phyloP scores from a whole-genome alignment of 2,797 vertebrate genomes.

The Gobio occitaniae region DNA sequence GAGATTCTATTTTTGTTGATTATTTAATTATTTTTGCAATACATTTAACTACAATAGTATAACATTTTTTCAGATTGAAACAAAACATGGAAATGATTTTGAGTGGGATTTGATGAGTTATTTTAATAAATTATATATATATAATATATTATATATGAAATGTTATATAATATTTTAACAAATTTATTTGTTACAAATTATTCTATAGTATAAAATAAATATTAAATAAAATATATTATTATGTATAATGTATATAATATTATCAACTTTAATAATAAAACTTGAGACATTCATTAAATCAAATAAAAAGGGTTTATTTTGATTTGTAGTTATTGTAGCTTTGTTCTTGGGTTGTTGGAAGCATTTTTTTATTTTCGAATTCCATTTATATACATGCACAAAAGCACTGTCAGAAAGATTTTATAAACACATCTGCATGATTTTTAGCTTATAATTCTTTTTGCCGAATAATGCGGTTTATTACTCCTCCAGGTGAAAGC shows the following conservation, averaged over 20 bases:
- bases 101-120: neutral
- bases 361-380: neutral
- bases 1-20: neutral
- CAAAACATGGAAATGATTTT: neutral
- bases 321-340: neutral
- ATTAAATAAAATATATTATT: neutral
- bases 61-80: neutral
- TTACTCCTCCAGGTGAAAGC: conserved; percentile 79
- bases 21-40: neutral
- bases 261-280: neutral
- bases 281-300: neutral
- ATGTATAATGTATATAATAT: neutral
- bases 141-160: neutral
- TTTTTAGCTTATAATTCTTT: neutral
- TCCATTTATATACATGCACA: neutral
- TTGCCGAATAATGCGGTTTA: conserved; percentile 40
- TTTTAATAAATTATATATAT: neutral
- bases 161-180: neutral
- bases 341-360: neutral
- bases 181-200: neutral
- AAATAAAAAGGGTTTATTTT: neutral
- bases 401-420: neutral
- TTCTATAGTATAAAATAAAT: neutral
- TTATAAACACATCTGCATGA: neutral
- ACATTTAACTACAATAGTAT: neutral